Evolutionary conservation across 2,888 invertebrate genomes (phyloP).

Genomic region (Lasiommata megera): DNA sequence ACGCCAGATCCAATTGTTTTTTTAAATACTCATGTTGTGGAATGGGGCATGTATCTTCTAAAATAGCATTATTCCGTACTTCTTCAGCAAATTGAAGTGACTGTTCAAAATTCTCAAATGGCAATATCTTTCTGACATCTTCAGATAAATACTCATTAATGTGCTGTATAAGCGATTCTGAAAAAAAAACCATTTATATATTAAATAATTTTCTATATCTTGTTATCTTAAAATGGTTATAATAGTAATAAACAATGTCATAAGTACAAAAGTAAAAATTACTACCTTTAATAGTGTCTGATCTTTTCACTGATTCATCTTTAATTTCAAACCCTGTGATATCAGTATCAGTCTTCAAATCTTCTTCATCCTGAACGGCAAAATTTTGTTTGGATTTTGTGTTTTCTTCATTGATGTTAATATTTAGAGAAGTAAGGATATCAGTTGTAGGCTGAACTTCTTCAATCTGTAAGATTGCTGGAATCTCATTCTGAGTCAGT

Average conservation of each 20-base stretch:
- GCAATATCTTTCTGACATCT: constrained; percentile 39
- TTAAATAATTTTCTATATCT: too few species aligned
- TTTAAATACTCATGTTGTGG: constrained; percentile 13
- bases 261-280: too few species aligned
- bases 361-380: neutral
- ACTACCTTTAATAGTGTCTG: neutral
- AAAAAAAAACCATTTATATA: constrained; percentile 5
- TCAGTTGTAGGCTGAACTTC: neutral
- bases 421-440: neutral
- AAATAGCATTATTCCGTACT: constrained; percentile 38
- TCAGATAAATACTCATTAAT: constrained; percentile 48
- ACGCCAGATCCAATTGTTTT: neutral
- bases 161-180: constrained; percentile 40
- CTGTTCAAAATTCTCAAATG: constrained; percentile 35
- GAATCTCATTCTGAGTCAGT: neutral
- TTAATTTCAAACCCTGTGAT: neutral
- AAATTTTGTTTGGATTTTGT: neutral
- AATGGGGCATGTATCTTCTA: constrained; percentile 16
- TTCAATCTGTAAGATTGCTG: neutral
- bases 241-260: too few species aligned
- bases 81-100: constrained; percentile 45
- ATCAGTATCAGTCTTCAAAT: neutral
- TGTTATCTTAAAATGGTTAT: too few species aligned
- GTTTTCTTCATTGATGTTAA: neutral
- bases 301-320: neutral